Evolutionary conservation across 2,888 invertebrate species (phyloP).

Genomic region (Dicyrtomina minuta): DNA sequence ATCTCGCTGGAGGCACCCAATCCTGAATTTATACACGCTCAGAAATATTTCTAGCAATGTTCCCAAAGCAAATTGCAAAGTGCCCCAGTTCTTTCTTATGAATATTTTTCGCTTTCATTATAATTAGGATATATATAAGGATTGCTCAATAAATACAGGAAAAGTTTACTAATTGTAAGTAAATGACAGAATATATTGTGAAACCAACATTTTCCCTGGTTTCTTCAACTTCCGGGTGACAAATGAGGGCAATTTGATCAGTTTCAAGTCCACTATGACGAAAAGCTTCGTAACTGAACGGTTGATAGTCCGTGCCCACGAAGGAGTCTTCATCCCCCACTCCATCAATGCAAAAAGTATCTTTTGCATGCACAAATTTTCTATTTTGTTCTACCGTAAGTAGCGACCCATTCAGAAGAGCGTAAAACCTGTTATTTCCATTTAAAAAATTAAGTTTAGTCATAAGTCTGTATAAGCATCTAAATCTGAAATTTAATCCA

Average conservation of each 20-base stretch:
- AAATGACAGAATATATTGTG: not conserved
- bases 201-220: conserved; percentile 55
- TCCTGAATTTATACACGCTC: too few relatives aligned
- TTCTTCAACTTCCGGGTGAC: conserved; percentile 42
- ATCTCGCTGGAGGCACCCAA: too few relatives aligned
- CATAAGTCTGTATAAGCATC: too few relatives aligned
- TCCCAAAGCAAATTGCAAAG: not conserved
- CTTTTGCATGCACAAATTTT: conserved; percentile 57
- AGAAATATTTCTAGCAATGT: not conserved
- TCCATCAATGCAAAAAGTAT: conserved; percentile 60
- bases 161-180: too few relatives aligned
- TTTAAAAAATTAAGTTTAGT: conserved; percentile 11
- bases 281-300: conserved; percentile 33
- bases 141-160: too few relatives aligned
- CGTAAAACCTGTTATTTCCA: conserved; percentile 46
- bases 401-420: conserved; percentile 48
- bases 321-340: conserved; percentile 59
- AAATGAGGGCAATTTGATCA: conserved; percentile 51
- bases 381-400: conserved; percentile 55
- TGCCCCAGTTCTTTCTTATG: not conserved
- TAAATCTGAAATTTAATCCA: too few relatives aligned
- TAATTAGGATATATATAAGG: too few relatives aligned
- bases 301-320: not conserved
- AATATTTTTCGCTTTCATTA: not conserved
- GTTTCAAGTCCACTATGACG: conserved; percentile 44